These are phyloP conservation scores for Pangasius sanitwongsei DNA, from an alignment of 2,797 vertebrate genomes.

Conservation along the genomic window DNA sequence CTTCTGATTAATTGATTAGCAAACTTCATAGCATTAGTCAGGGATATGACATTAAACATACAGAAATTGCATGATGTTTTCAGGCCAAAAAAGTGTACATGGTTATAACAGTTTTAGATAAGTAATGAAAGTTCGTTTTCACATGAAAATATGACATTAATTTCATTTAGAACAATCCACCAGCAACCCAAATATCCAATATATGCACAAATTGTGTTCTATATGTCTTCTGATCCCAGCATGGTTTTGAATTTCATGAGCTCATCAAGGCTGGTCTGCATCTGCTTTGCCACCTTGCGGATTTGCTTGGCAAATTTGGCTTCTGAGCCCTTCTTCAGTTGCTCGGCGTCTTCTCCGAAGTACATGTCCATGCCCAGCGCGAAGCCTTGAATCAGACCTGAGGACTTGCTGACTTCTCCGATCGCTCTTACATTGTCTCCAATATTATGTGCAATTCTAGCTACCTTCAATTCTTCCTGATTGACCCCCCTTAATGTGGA, in stretches of 20 bases:
- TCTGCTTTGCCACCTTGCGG: not conserved
- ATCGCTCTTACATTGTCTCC: not conserved
- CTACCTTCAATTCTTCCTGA: rapidly evolving
- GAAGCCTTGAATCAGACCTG: slow-evolving; percentile 53
- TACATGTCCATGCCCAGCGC: slow-evolving; percentile 50
- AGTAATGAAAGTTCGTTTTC: not conserved
- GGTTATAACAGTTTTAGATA: not conserved
- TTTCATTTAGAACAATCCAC: too few relatives aligned
- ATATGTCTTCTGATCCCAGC: not conserved
- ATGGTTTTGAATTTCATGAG: not conserved
- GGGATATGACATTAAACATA: not conserved
- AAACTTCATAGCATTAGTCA: not conserved
- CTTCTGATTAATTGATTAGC: not conserved
- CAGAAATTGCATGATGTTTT: not conserved
- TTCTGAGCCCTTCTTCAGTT: slow-evolving; percentile 53
- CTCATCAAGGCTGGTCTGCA: slow-evolving; percentile 25
- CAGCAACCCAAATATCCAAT: not conserved
- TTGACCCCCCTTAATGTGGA: not conserved
- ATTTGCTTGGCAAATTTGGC: slow-evolving; percentile 50
- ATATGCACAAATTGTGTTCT: not conserved
- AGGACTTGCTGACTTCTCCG: slow-evolving; percentile 16
- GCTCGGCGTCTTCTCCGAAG: slow-evolving; percentile 50
- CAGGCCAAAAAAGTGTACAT: too few relatives aligned
- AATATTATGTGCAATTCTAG: not conserved
- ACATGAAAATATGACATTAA: too few relatives aligned